A percentile compares a stretch with the other conserved stretches of the same genome.
These are phyloP conservation scores for Pterobdella sp. DNA, from an alignment of 2,888 invertebrate species.

Conservation along the genomic window DNA sequence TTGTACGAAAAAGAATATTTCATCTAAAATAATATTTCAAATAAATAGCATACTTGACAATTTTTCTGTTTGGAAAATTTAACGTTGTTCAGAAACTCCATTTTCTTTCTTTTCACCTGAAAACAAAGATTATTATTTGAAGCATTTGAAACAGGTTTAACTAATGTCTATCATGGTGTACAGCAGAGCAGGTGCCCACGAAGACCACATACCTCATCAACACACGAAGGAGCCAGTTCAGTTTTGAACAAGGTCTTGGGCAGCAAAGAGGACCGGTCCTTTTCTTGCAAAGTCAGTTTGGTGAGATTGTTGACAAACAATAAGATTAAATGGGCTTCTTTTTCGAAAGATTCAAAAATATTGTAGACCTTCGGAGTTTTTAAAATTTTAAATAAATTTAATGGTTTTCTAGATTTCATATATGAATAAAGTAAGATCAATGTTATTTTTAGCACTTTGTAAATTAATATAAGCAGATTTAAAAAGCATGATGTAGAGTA, in stretches of 20 bases:
- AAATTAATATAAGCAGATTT: no score
- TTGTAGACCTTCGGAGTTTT: slow-evolving; percentile 16
- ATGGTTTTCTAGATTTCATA: no score
- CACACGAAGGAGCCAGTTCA: slow-evolving; percentile 33
- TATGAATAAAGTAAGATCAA: no score
- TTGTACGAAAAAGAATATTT: no score
- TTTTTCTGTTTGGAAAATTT: not conserved
- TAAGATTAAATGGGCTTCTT: slow-evolving; percentile 42
- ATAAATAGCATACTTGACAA: slow-evolving; percentile 2
- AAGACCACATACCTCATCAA: slow-evolving; percentile 33
- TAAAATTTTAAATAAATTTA: no score
- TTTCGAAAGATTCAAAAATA: slow-evolving; percentile 36
- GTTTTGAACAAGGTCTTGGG: slow-evolving; percentile 36
- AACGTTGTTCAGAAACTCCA: slow-evolving; percentile 32
- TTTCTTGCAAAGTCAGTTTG: slow-evolving; percentile 40
- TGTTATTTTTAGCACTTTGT: no score
- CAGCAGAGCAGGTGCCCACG: not conserved
- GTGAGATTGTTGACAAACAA: slow-evolving; percentile 44
- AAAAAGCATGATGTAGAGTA: no score
- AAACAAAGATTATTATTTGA: no score
- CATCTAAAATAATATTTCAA: no score
- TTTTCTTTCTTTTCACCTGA: slow-evolving; percentile 33
- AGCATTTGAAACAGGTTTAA: no score
- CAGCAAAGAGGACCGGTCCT: slow-evolving; percentile 28
- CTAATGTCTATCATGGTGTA: not conserved